These are phyloP conservation scores for Artibeus lituratus DNA, from an alignment of 2,797 vertebrate species.

Conservation along the genomic window DNA sequence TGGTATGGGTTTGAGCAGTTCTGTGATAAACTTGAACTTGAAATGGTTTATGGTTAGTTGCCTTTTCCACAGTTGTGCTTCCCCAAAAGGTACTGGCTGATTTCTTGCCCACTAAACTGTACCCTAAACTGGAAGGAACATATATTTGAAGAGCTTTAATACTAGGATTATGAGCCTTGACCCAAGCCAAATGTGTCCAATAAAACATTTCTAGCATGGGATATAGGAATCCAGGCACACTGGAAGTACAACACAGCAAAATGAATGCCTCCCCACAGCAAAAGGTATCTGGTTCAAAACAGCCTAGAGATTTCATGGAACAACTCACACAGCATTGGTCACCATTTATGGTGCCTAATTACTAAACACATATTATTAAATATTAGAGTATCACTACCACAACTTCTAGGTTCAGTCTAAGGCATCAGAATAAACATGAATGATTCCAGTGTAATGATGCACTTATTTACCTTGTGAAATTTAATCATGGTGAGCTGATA, in stretches of 20 bases:
- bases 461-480: neutral
- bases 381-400: neutral
- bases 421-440: neutral
- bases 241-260: neutral
- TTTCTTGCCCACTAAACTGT: neutral
- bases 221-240: neutral
- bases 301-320: neutral
- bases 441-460: neutral
- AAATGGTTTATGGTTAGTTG: neutral
- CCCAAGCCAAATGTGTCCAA: neutral
- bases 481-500: neutral
- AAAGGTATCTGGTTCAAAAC: neutral
- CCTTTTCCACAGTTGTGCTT: neutral
- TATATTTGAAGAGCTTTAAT: neutral
- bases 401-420: neutral
- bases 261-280: neutral
- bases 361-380: neutral
- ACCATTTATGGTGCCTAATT: neutral
- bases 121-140: neutral
- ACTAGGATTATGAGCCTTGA: neutral
- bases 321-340: neutral
- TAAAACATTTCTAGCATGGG: neutral
- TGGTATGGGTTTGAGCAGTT: neutral
- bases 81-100: neutral
- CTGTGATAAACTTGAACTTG: neutral